These are phyloP conservation scores for Listronotus oregonensis DNA, from an alignment of 1,140 invertebrate genomes.

Conservation along the genomic window DNA sequence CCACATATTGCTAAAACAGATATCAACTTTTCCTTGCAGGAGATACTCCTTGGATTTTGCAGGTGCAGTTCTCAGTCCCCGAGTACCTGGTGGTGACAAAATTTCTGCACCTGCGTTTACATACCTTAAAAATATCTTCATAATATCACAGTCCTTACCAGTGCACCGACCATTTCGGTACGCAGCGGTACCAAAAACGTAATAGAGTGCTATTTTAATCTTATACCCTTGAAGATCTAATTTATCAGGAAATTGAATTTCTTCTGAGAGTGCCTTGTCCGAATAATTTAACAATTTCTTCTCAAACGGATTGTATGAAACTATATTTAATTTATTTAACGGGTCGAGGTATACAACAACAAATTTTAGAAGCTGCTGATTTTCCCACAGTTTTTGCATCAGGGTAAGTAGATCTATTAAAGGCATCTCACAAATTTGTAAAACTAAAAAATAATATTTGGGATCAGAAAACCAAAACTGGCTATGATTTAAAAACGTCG, in stretches of 20 bases:
- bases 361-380: background rate
- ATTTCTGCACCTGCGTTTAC: constrained; percentile 14
- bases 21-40: constrained; percentile 8
- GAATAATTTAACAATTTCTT: constrained; percentile 8
- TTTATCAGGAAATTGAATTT: background rate
- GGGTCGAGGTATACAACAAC: background rate
- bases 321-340: background rate
- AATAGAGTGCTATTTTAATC: constrained; percentile 3
- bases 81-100: background rate
- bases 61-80: background rate
- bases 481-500: constrained; percentile 1
- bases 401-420: background rate
- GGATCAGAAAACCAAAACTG: constrained; percentile 5
- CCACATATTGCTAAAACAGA: constrained; percentile 7
- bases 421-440: background rate
- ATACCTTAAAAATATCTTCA: constrained; percentile 15
- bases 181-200: background rate
- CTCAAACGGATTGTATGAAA: constrained; percentile 18
- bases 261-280: background rate
- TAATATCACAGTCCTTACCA: background rate
- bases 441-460: constrained; percentile 10
- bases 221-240: constrained; percentile 9
- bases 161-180: constrained; percentile 6
- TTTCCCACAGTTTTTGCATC: constrained; percentile 6
- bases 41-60: background rate